Conservation (phyloP, 2,113 vertebrate genomes). For the Engraulis encrasicolus region DNA sequence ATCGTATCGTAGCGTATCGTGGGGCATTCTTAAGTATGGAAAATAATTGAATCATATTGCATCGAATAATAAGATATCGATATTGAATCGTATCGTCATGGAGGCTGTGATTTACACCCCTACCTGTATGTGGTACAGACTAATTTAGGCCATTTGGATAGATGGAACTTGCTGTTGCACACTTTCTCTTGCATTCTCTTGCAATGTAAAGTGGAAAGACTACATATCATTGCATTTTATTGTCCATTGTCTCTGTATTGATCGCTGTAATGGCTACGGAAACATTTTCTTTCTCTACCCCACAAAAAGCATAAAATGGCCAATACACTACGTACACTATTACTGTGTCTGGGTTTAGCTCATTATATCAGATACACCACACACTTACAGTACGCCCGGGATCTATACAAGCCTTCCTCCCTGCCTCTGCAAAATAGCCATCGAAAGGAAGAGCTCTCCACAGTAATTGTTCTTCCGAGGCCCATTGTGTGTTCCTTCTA, state of each 20-base stretch:
- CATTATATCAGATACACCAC: not conserved
- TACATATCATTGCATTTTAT: not conserved
- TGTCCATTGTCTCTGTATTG: not conserved
- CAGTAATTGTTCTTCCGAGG: not conserved
- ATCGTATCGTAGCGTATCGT: no score
- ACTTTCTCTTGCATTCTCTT: not conserved
- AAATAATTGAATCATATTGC: no score
- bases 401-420: not conserved
- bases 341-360: not conserved
- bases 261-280: not conserved
- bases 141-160: constrained; percentile 8
- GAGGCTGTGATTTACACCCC: no score
- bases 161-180: not conserved
- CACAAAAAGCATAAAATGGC: not conserved
- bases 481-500: not conserved
- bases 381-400: not conserved
- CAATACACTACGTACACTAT: no score
- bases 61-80: no score
- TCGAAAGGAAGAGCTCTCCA: not conserved
- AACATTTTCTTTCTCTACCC: not conserved
- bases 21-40: no score
- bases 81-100: no score
- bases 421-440: not conserved
- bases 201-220: not conserved
- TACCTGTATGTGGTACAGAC: not conserved